These are phyloP conservation scores for Cyprinodon variegatus DNA, from an alignment of 2,113 vertebrate genomes.

Conservation along the genomic window DNA sequence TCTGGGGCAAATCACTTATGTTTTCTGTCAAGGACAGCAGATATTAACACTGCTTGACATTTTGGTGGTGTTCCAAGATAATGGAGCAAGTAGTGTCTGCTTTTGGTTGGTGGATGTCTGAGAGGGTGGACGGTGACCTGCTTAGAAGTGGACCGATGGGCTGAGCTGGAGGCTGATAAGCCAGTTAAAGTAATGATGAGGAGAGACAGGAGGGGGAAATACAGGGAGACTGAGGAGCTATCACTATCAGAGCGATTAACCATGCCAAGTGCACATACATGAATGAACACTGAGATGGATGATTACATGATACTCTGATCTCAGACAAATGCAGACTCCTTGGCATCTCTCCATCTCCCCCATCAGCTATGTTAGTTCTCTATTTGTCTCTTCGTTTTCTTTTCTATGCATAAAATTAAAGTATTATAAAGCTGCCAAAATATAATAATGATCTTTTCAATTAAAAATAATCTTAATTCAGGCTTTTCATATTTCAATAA, in stretches of 20 bases:
- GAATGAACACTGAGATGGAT: slow-evolving; percentile 31
- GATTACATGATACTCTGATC: slow-evolving; percentile 33
- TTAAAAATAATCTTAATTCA: background rate
- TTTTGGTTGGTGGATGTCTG: slow-evolving; percentile 11
- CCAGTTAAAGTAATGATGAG: background rate
- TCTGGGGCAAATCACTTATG: background rate
- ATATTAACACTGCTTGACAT: background rate
- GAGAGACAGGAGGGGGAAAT: slow-evolving; percentile 9
- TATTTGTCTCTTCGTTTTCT: slow-evolving; percentile 17
- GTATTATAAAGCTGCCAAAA: background rate
- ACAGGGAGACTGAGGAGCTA: slow-evolving; percentile 20
- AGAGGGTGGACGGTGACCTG: slow-evolving; percentile 34
- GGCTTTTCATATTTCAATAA: background rate
- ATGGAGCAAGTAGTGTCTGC: slow-evolving; percentile 3
- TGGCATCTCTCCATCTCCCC: slow-evolving; percentile 46
- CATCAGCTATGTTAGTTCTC: slow-evolving; percentile 14
- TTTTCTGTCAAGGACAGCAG: background rate
- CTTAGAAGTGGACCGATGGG: slow-evolving; percentile 9
- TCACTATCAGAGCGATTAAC: slow-evolving; percentile 21
- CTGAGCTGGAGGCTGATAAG: slow-evolving; percentile 11
- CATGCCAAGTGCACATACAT: slow-evolving; percentile 17
- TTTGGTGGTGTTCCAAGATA: slow-evolving; percentile 2
- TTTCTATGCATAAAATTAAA: slow-evolving; percentile 27
- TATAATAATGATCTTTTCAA: background rate
- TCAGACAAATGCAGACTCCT: slow-evolving; percentile 34